Evolutionary conservation across 2,113 vertebrate species (phyloP).

Genomic region (Hypocryptadius cinnamomeus): DNA sequence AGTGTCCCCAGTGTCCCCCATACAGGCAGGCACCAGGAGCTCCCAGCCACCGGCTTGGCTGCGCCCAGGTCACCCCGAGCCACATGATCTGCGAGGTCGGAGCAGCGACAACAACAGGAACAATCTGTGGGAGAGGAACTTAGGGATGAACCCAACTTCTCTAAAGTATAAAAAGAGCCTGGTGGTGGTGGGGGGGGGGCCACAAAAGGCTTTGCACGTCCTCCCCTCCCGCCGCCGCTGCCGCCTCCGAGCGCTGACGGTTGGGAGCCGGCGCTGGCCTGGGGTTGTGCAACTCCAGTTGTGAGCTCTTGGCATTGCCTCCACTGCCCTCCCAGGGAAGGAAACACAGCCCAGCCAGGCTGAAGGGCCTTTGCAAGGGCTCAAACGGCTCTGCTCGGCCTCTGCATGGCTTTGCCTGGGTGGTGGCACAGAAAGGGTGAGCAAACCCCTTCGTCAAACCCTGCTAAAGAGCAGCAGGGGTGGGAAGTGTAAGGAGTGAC

Average conservation of each 20-base stretch:
- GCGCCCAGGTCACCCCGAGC: conserved; percentile 12
- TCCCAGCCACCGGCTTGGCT: neutral
- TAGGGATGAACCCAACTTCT: conserved; percentile 75
- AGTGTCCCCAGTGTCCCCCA: neutral
- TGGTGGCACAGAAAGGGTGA: fast-evolving
- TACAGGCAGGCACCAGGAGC: fast-evolving
- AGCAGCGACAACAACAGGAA: conserved; percentile 69
- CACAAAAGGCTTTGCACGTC: conserved; percentile 17
- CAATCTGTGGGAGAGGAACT: conserved; percentile 82
- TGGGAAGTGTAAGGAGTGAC: neutral
- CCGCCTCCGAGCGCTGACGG: conserved; percentile 49
- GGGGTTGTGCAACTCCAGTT: conserved; percentile 61
- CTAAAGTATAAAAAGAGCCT: conserved; percentile 74
- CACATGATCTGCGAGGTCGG: conserved; percentile 33
- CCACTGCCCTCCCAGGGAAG: neutral
- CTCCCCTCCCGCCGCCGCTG: neutral
- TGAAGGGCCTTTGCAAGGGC: neutral
- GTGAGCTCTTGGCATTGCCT: neutral
- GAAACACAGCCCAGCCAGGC: neutral
- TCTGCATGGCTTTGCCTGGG: neutral
- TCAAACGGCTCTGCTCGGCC: neutral
- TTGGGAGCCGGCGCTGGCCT: conserved; percentile 48
- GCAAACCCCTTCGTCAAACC: fast-evolving
- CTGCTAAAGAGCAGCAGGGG: neutral
- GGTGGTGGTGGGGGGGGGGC: no score